These are phyloP conservation scores for Pimephales promelas DNA, from an alignment of 2,113 vertebrate species.

Conservation along the genomic window DNA sequence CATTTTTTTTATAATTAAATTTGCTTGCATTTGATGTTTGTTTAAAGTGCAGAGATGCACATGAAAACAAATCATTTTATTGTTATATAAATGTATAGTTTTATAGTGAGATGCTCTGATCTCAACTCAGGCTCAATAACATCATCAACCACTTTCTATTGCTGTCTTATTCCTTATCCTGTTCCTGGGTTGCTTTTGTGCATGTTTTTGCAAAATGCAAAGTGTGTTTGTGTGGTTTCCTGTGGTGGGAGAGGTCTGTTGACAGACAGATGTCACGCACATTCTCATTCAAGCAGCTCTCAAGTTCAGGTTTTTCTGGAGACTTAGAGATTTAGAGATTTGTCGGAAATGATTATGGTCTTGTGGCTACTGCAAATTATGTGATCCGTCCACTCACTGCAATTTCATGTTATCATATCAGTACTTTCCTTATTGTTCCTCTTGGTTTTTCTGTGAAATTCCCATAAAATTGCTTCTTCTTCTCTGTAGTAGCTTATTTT, in stretches of 20 bases:
- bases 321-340: background rate
- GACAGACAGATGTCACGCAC: conserved; percentile 19
- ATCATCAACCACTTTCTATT: conserved; percentile 65
- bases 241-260: conserved; percentile 22
- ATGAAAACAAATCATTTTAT: background rate
- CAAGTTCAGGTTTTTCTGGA: background rate
- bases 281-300: background rate
- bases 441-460: background rate
- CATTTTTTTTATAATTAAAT: background rate
- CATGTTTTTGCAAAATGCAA: conserved; percentile 58
- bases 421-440: background rate
- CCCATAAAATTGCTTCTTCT: background rate
- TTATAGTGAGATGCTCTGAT: conserved; percentile 32
- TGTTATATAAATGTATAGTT: background rate
- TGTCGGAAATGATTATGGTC: background rate
- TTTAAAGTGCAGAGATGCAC: background rate
- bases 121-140: conserved; percentile 42
- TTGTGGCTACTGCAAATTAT: background rate
- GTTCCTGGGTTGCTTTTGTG: conserved; percentile 63
- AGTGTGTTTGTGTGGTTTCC: conserved; percentile 50
- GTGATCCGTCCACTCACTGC: background rate
- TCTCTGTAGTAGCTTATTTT: too few relatives aligned
- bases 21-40: background rate
- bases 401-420: background rate
- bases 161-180: conserved; percentile 68